Evolutionary conservation across 2,797 vertebrate genomes (phyloP), one percentile per base, ranked within the genome.

Genomic region (Oreochromis mossambicus): DNA sequence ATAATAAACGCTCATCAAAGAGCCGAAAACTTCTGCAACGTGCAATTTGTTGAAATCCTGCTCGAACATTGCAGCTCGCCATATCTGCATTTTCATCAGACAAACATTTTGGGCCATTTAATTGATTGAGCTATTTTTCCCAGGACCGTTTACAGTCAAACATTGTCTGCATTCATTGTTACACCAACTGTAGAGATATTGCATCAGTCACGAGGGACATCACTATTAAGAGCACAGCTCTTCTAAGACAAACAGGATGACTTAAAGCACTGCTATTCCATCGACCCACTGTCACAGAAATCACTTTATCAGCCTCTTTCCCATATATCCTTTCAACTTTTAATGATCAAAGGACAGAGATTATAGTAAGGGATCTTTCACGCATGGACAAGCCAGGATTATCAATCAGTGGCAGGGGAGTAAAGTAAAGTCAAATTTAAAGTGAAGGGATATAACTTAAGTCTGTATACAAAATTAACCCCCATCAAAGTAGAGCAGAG

Each of bases 121-220:
- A 95, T 94, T 93, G 93, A 95, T 95, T 86, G 90, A 86, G 92
- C 92, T 92, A 88, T 95, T 94, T 94, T 94, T 94, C 93, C 94
- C 92, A 94, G 94, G 93, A 94, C 91, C 89, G 89, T 95, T 95
- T 96, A 95, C 94, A 95, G 93, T 95, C 86, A 84, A 93, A 86
- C 91, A 78, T 85, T 87, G 92, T 92, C 93, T 92, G 92, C 89
- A 85, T 92, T 92, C 94, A 93, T 93, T 95, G 95, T 96, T 97
- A 94, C 96, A 96, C 87, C 91, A 88, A 89, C 87, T 86, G 92
- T 75, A 83, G 89, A 93, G 92, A 92, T 94, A 87, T 97, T 97
- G 96, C 96, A 95, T 97, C 96, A 97, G 95, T 96, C 96, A 96
- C 96, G 43, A 76, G 96, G 96, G 96, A 97, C 95, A 85, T 93